Evolutionary conservation across 2,888 invertebrate genomes (phyloP), one percentile per base, ranked within the genome.

Genomic region (Rhingia campestris): DNA sequence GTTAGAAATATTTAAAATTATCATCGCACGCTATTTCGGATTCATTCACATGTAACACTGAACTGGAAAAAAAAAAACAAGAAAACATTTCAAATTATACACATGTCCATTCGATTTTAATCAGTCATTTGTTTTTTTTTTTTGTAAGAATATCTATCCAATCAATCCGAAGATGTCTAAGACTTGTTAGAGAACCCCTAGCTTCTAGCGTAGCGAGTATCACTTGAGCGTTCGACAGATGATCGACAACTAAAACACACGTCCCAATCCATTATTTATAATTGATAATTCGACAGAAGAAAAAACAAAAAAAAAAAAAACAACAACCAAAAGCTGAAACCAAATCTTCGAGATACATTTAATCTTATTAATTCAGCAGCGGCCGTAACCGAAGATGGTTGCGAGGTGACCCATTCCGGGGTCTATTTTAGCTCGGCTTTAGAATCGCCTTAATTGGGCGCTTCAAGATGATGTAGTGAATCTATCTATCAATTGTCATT

Each of bases 21-120:
- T 79, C 82, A 84, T 79, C 69, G 79, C 79, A 84, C 67, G 82
- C 82, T 84, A 79, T 84, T 79, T 74, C 33, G 54, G 67, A 82
- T 79, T 79, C 73, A 69, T 82, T 82, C 73, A 79, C 49, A 79
- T 79, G 79, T 79, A 77, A 79, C 67, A 10, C 12, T 37, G 4
- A 53, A 30, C 4, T 9, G 12, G n/a, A 54, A 43, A 61, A 6
- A 47, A 14, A 47, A 5, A 47, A 22, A 45, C 14, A 14, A 39
- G 47, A 61, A 49, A 22, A 30, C 49, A 30, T 22, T 22, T 22
- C 22, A 49, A 77, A 77, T 77, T 77, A 77, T 70, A 77, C 75
- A 58, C 69, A 80, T 69, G 56, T 63, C 49, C 43, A 45, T 69
- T 69, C 49, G 75, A 82, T 67, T 77, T 67, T 82, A 77, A 82